Conservation (phyloP, 2,113 vertebrate species). For the Pseudonaja textilis region DNA sequence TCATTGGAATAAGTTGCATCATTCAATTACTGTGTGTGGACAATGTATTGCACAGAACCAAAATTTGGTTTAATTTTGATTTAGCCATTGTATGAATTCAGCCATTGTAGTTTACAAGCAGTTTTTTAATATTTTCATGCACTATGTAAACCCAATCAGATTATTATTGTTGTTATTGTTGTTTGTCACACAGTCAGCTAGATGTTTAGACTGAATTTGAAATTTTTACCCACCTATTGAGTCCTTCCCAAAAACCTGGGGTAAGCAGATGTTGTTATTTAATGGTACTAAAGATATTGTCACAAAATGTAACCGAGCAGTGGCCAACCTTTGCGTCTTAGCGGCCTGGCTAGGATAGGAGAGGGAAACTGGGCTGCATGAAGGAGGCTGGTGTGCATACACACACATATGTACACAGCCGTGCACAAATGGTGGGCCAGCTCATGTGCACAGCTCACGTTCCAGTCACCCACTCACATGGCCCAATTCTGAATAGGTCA, state of each 20-base stretch:
- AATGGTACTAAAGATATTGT: neutral
- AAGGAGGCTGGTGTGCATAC: neutral
- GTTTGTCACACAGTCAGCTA: neutral
- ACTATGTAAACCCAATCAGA: neutral
- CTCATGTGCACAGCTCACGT: accelerated
- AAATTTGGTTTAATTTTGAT: neutral
- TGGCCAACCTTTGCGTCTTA: neutral
- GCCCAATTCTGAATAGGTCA: neutral
- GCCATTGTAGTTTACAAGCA: neutral
- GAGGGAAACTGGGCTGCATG: neutral
- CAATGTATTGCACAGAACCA: neutral
- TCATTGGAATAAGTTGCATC: neutral
- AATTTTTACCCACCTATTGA: neutral
- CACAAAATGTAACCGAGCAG: neutral
- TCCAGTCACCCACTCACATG: neutral
- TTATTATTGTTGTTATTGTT: neutral
- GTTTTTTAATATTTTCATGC: neutral
- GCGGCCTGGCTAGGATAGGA: accelerated
- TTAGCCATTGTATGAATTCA: neutral
- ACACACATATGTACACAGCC: accelerated
- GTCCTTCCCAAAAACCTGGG: neutral
- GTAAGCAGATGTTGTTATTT: neutral
- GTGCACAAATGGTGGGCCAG: neutral
- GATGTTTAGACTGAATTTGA: neutral
- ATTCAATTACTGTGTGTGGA: neutral